Conservation (phyloP, 2,888 invertebrate genomes). For the Apodemia zela region DNA sequence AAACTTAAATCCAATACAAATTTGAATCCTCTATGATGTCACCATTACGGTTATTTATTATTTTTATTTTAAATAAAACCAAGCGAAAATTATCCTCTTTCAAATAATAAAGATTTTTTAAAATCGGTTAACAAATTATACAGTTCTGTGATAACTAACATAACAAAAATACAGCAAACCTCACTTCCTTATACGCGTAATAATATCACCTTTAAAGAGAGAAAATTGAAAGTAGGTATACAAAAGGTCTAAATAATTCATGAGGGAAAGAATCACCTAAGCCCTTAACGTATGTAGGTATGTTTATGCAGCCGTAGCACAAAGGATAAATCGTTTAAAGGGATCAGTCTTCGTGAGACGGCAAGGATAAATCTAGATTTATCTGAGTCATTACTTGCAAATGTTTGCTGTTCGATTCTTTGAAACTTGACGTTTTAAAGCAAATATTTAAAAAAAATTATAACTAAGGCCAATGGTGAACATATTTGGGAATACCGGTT, state of each 20-base stretch:
- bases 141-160: no score
- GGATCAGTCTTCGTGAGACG: slow-evolving; percentile 50
- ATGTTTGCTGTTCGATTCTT: slow-evolving; percentile 19
- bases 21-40: no score
- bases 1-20: no score
- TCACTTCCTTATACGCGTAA: background rate
- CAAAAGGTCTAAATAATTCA: slow-evolving; percentile 64
- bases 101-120: no score
- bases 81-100: no score
- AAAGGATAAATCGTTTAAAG: slow-evolving; percentile 58
- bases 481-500: background rate
- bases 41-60: no score
- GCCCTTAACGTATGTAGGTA: slow-evolving; percentile 27
- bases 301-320: slow-evolving; percentile 30
- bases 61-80: no score
- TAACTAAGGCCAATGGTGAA: background rate
- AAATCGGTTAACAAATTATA: no score
- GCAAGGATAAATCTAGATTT: slow-evolving; percentile 55
- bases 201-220: slow-evolving; percentile 40
- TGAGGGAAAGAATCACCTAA: slow-evolving; percentile 55
- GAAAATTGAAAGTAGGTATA: slow-evolving; percentile 43
- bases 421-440: slow-evolving; percentile 23
- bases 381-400: slow-evolving; percentile 39
- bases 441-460: background rate
- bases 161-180: no score